phyloP scores from a whole-genome alignment of 2,113 vertebrate genomes.

The Cyanoramphus novaezelandiae region DNA sequence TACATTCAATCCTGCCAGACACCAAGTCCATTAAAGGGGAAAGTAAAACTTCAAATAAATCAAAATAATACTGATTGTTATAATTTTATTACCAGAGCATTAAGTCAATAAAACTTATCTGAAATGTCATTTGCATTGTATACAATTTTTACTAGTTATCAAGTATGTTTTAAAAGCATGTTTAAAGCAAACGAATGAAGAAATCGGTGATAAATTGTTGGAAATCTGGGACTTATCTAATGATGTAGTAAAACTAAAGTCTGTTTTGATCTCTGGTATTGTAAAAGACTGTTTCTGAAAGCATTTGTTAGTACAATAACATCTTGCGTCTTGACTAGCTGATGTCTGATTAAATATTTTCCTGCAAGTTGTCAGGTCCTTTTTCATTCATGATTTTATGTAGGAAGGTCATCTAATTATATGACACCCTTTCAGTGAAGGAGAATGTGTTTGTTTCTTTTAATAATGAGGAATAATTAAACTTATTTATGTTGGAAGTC shows the following conservation, averaged over 20 bases:
- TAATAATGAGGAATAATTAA: constrained; percentile 76
- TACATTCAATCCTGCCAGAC: constrained; percentile 63
- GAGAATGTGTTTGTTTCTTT: constrained; percentile 69
- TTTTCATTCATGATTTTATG: constrained; percentile 68
- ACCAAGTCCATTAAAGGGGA: constrained; percentile 63
- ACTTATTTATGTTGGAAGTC: constrained; percentile 76
- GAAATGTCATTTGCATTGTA: constrained; percentile 77
- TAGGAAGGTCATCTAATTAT: constrained; percentile 69
- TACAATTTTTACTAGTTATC: constrained; percentile 78
- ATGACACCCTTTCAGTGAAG: constrained; percentile 61
- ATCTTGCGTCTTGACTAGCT: constrained; percentile 36
- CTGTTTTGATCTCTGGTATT: constrained; percentile 37
- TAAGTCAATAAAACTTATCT: constrained; percentile 83
- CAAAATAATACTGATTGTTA: constrained; percentile 81
- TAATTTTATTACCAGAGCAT: constrained; percentile 80
- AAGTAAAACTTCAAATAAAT: constrained; percentile 74
- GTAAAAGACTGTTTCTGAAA: constrained; percentile 50
- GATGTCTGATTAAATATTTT: constrained; percentile 67
- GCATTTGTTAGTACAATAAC: constrained; percentile 41
- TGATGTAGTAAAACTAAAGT: constrained; percentile 57
- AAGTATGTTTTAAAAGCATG: constrained; percentile 72
- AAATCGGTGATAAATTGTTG: constrained; percentile 65
- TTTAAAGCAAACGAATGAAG: constrained; percentile 70
- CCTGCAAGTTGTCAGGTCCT: constrained; percentile 52
- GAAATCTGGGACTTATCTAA: constrained; percentile 60